These are phyloP conservation scores for Oncopeltus fasciatus DNA, from an alignment of 1,140 invertebrate species.

Conservation along the genomic window DNA sequence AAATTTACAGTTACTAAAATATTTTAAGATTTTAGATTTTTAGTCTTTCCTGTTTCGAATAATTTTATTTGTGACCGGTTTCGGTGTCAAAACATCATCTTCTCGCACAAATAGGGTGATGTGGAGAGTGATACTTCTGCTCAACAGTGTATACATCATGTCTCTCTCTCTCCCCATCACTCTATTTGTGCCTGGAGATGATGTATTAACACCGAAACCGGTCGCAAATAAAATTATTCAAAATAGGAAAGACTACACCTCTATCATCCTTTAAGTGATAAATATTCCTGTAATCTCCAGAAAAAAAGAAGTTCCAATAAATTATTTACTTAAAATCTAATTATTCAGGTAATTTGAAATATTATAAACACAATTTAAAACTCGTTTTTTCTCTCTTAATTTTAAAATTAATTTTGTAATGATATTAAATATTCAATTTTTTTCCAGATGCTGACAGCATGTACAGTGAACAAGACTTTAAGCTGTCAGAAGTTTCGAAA, in stretches of 20 bases:
- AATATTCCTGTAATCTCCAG: not conserved
- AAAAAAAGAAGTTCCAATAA: not conserved
- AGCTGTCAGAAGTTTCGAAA: not conserved
- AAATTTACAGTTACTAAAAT: too few relatives aligned
- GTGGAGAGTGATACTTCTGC: too few relatives aligned
- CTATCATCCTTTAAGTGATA: not conserved
- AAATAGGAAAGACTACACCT: too few relatives aligned
- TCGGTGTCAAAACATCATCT: too few relatives aligned
- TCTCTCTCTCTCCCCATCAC: too few relatives aligned
- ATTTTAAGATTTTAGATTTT: too few relatives aligned
- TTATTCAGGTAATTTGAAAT: not conserved
- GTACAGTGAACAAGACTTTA: conserved; percentile 6
- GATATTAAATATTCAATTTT: not conserved
- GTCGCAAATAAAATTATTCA: too few relatives aligned
- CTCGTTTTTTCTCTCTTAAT: not conserved
- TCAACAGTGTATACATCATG: too few relatives aligned
- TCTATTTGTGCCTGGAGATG: not conserved
- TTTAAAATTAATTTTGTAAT: not conserved
- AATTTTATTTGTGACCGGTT: too few relatives aligned
- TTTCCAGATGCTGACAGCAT: conserved; percentile 6
- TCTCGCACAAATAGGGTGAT: too few relatives aligned
- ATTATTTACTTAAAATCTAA: not conserved
- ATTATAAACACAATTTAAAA: not conserved
- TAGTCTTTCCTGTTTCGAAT: too few relatives aligned
- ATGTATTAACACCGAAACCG: too few relatives aligned